phyloP scores from a whole-genome alignment of 1,140 invertebrate genomes.

The Drosophila pallidifrons region DNA sequence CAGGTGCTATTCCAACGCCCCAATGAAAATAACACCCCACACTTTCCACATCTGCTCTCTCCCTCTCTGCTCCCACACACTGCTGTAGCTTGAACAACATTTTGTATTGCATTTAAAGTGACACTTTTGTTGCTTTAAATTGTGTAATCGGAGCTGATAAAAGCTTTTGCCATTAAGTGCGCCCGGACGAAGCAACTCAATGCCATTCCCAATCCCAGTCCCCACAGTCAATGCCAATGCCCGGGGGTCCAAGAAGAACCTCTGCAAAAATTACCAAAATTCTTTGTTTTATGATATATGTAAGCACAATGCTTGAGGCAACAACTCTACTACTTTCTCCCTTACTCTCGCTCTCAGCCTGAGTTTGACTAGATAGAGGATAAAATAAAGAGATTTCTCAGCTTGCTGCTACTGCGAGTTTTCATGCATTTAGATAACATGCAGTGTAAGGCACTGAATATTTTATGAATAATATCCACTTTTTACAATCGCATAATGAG shows the following conservation, averaged over 20 bases:
- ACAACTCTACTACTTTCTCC: neutral
- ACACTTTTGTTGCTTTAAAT: constrained; percentile 76
- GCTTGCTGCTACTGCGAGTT: too few relatives aligned
- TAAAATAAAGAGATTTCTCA: neutral
- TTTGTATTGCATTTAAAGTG: constrained; percentile 74
- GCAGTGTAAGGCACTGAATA: too few relatives aligned
- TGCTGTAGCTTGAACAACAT: constrained; percentile 3
- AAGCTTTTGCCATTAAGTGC: constrained; percentile 68
- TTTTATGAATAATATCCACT: too few relatives aligned
- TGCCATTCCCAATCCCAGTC: neutral
- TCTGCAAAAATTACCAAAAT: constrained; percentile 49
- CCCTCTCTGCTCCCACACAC: neutral
- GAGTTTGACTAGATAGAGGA: neutral
- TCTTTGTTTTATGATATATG: constrained; percentile 51
- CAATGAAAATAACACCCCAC: constrained; percentile 2
- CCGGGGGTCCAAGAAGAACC: constrained; percentile 18
- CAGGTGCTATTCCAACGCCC: constrained; percentile 59
- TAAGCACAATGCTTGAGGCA: constrained; percentile 29
- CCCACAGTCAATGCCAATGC: constrained; percentile 13
- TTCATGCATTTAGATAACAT: too few relatives aligned
- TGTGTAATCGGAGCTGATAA: constrained; percentile 80
- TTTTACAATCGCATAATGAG: too few relatives aligned
- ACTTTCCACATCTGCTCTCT: neutral
- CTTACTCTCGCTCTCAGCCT: neutral
- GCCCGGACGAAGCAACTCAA: constrained; percentile 15